A percentile compares a stretch with the other conserved stretches of the same genome.
Evolutionary conservation across 1,140 invertebrate species (phyloP).

Genomic region (Delia radicum): DNA sequence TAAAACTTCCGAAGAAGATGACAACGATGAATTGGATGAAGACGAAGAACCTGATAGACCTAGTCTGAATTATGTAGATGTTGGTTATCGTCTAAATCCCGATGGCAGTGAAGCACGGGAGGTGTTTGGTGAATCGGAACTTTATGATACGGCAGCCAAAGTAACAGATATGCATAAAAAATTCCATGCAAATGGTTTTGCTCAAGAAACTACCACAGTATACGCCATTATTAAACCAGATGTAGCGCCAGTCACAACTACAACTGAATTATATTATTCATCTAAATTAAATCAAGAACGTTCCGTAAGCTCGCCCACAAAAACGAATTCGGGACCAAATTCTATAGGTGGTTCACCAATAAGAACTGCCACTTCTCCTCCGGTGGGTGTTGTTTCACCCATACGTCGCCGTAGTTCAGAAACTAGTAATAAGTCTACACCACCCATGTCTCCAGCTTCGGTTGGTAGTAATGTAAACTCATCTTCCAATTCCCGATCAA

Average conservation of each 20-base stretch:
- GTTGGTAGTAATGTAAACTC: constrained; percentile 27
- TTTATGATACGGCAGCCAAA: constrained; percentile 48
- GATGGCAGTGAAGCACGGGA: constrained; percentile 53
- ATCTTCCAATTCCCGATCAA: constrained; percentile 24
- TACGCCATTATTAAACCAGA: constrained; percentile 54
- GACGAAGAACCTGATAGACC: constrained; percentile 30
- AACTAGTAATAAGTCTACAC: constrained; percentile 42
- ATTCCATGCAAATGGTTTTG: constrained; percentile 50
- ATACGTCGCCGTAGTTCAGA: constrained; percentile 43
- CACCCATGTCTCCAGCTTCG: constrained; percentile 43
- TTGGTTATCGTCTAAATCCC: constrained; percentile 54
- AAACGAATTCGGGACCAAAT: constrained; percentile 29
- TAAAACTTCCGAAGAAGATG: neutral
- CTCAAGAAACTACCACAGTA: constrained; percentile 47
- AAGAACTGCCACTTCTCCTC: constrained; percentile 43
- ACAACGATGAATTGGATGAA: neutral
- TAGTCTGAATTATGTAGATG: constrained; percentile 51
- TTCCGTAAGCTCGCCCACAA: constrained; percentile 15
- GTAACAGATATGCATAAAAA: constrained; percentile 48
- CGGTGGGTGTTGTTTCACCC: constrained; percentile 49
- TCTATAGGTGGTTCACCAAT: constrained; percentile 36
- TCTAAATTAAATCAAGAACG: neutral
- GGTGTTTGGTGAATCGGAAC: constrained; percentile 48
- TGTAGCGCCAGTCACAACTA: constrained; percentile 24
- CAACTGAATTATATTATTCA: constrained; percentile 19